Evolutionary conservation across 2,888 invertebrate genomes (phyloP).

Genomic region (Drosophila nigricruria): DNA sequence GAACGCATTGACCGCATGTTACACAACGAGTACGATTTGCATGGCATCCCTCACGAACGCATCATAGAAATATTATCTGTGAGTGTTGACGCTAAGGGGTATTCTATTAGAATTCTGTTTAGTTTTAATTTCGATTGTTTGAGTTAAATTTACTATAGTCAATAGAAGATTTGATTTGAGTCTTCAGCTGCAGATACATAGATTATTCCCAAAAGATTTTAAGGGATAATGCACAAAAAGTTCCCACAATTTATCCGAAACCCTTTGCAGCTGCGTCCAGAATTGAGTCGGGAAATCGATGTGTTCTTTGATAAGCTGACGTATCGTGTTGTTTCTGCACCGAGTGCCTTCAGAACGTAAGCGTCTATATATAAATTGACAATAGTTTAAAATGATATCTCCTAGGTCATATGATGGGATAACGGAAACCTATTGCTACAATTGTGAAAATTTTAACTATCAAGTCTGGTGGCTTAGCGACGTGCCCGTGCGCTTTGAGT

Average conservation of each 20-base stretch:
- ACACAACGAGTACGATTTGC: slow-evolving; percentile 34
- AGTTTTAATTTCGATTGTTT: not conserved
- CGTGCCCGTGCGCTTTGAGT: slow-evolving; percentile 72
- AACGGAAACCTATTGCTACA: slow-evolving; percentile 65
- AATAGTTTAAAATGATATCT: not conserved
- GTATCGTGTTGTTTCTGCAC: slow-evolving; percentile 54
- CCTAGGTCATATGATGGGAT: slow-evolving; percentile 45
- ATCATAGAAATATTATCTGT: slow-evolving; percentile 47
- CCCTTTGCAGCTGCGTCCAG: slow-evolving; percentile 40
- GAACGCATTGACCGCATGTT: slow-evolving; percentile 45
- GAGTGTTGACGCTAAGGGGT: not conserved
- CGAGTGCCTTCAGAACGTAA: slow-evolving; percentile 57
- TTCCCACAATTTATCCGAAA: not conserved
- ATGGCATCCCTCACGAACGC: slow-evolving; percentile 4
- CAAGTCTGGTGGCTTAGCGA: slow-evolving; percentile 81
- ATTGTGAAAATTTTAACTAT: slow-evolving; percentile 60
- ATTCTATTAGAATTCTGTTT: not conserved
- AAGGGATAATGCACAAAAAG: too few relatives aligned
- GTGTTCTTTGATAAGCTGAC: slow-evolving; percentile 52
- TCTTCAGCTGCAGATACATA: too few relatives aligned
- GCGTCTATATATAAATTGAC: slow-evolving; percentile 1
- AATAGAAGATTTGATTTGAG: not conserved
- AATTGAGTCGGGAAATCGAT: slow-evolving; percentile 52
- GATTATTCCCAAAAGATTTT: too few relatives aligned
- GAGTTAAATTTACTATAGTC: too few relatives aligned